Evolutionary conservation across 2,888 invertebrate species (phyloP), one percentile per base, ranked within the genome.

Genomic region (Mythimna pallens): DNA sequence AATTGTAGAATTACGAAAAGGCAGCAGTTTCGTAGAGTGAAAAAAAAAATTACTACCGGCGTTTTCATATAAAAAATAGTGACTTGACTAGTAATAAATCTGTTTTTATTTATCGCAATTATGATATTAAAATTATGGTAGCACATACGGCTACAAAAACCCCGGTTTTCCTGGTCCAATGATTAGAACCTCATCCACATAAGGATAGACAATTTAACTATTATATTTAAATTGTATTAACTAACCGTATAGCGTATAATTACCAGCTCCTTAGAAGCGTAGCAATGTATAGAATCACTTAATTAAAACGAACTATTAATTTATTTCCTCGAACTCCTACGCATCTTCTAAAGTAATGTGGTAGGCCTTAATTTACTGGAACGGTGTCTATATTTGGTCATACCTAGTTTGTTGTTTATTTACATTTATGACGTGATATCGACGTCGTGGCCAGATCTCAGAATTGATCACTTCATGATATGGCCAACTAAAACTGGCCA

Each of bases 321-420:
- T 57, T 65, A 52, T 80, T 70, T 74, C 68, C 74, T 57, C 43
- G 17, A 64, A 65, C 82, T 50, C 82, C 80, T 70, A 82, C 80
- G 65, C 67, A 59, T 62, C 22, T n/a, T 62, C 14, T 70, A 58
- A 55, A 36, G 7, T 14, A n/a, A 65, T 61, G 58, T 55, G 17
- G 66, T 65, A 68, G 74, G 67, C 62, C 14, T 70, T 65, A n/a
- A n/a, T n/a, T 70, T 55, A 62, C 50, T 36, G 5, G 65, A 17
- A 22, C 9, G 55, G n/a, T 1, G 14, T 3, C 70, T 64, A 43
- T 78, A 8, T 77, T 73, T 57, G 61, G 67, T 2, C 8, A 40
- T 50, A 22, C 34, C 22, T 36, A 58, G 40, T 70, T 69, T n/a
- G 52, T 20, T 40, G 7, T 14, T 0, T 50, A 14, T 55, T n/a